These are phyloP conservation scores for Acrossocheilus fasciatus DNA, from an alignment of 2,797 vertebrate genomes.

Conservation along the genomic window DNA sequence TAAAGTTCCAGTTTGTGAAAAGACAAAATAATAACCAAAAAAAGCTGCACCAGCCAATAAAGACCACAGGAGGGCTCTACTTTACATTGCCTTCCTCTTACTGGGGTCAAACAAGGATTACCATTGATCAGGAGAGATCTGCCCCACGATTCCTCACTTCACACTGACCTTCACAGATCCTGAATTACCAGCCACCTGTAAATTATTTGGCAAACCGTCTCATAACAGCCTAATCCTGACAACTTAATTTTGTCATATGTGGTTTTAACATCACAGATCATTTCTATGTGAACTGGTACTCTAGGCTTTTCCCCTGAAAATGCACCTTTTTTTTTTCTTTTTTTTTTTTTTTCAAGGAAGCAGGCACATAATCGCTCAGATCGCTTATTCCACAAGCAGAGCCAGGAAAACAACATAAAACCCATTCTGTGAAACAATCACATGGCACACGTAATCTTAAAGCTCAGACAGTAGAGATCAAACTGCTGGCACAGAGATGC, in stretches of 20 bases:
- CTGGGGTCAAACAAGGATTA: conserved; percentile 6
- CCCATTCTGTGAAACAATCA: conserved; percentile 61
- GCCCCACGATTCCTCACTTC: background rate
- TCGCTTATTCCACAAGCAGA: conserved; percentile 64
- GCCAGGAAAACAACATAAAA: conserved; percentile 72
- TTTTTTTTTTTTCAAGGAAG: conserved; percentile 44
- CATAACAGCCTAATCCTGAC: background rate
- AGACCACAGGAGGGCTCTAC: conserved; percentile 57
- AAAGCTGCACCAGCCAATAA: conserved; percentile 55
- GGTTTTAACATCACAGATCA: background rate
- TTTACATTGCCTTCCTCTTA: conserved; percentile 53
- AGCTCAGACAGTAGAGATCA: conserved; percentile 67
- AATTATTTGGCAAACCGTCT: background rate
- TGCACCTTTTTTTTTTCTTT: background rate
- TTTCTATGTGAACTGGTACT: background rate
- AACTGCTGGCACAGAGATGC: conserved; percentile 62
- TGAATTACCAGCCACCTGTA: background rate
- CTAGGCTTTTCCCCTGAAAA: conserved; percentile 37
- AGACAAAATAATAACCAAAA: background rate
- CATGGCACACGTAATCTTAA: conserved; percentile 57
- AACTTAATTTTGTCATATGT: conserved; percentile 28
- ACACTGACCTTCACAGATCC: background rate
- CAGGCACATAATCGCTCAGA: conserved; percentile 42
- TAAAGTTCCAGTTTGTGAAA: background rate
- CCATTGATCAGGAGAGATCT: background rate